Evolutionary conservation across 2,888 invertebrate genomes (phyloP), one percentile per base, ranked within the genome.

Genomic region (Hydropsyche betteni): DNA sequence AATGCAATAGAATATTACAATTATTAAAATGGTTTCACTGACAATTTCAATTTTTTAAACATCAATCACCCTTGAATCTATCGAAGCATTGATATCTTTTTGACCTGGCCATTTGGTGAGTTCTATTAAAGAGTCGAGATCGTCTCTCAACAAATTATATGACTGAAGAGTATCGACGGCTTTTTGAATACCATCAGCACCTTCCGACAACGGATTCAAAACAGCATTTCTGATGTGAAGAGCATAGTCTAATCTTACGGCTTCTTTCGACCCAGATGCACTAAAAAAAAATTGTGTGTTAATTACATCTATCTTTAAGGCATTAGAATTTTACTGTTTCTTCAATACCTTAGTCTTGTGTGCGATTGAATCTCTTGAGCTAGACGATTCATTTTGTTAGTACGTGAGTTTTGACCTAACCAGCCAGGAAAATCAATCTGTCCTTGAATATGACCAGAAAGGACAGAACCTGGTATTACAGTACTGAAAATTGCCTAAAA

Each of bases 331-430:
- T 52, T 52, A 12, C 52, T 52, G 52, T n/a, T 12, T 12, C n/a
- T 24, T 24, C 24, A 2, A 2, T 83, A 95, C 94, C 91, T 91
- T 33, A 94, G 89, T 79, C 94, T 88, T 76, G 94, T 94, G 82
- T 98, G 98, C n/a, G 92, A 89, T 80, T 94, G 92, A 71, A 98
- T 88, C 84, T 97, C 96, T 84, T 94, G 93, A 10, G 93, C 86
- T 68, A 97, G 87, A 24, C 98, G 88, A 68, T 92, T 91, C 82
- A 94, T 91, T 86, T 98, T 99, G 79, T 86, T 91, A 16, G 89
- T 86, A 78, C 91, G 92, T 0, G 99, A 98, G 86, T 98, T 96
- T 85, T 96, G 96, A 0, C 99, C 99, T 74, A 99, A 90, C 98
- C 99, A 99, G 53, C 90, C 87, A 2, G 99, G 99, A 85, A 99